Percentiles rank a stretch among this genome's conserved stretches.
Evolutionary conservation across 2,113 vertebrate species (phyloP).

Genomic region (Dromaius novaehollandiae): DNA sequence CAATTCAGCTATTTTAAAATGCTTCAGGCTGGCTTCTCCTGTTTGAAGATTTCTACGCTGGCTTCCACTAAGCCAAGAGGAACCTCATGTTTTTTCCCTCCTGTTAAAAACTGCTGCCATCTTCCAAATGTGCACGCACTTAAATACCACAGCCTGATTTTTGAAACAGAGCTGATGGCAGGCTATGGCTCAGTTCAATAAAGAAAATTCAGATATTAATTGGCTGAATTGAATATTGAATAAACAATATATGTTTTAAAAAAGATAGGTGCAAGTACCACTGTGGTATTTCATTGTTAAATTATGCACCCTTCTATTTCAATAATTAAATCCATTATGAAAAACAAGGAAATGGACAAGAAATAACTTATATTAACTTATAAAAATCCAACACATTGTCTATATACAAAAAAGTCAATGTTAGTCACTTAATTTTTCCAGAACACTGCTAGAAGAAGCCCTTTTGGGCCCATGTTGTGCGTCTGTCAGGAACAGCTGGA

Average conservation of each 20-base stretch:
- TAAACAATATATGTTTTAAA: background rate
- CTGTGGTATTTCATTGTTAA: background rate
- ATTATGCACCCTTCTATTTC: background rate
- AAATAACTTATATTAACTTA: background rate
- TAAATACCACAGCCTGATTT: background rate
- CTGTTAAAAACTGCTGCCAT: background rate
- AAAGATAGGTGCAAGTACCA: background rate
- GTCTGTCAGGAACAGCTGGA: background rate
- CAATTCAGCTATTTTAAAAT: background rate
- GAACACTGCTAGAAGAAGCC: background rate
- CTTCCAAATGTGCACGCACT: background rate
- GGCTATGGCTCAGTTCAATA: background rate
- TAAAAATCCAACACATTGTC: background rate
- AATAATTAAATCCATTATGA: background rate
- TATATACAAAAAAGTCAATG: background rate
- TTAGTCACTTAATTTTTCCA: background rate
- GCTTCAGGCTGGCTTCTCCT: background rate
- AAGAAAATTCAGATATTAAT: background rate
- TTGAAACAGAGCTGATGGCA: background rate
- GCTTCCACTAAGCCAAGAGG: background rate
- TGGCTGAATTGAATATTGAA: constrained; percentile 13
- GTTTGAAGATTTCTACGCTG: background rate
- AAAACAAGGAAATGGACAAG: background rate
- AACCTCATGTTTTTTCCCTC: background rate
- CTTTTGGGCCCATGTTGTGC: background rate